Base-by-base conservation (phyloP, 2,888 invertebrate genomes). In the Phlogophora meticulosa region DNA sequence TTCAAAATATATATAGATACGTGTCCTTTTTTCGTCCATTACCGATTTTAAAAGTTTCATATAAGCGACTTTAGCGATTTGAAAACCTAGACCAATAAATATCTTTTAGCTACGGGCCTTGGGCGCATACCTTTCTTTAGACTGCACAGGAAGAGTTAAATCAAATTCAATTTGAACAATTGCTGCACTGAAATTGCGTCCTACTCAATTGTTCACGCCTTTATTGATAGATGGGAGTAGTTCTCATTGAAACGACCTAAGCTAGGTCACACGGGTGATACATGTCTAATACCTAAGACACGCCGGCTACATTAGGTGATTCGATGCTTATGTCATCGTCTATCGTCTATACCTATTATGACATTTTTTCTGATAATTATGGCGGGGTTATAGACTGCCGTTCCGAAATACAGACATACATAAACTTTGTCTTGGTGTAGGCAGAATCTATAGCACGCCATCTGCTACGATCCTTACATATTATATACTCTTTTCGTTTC, bases 201-300 rank as follows among this genome's bases (percentile, higher is more conserved):
- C 13, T 40, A 38, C 32, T 53, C 13, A 10, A 67, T 28, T 10
- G 9, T 7, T 36, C 28, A 22, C 22, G 28, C 40, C 22, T 51
- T 55, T 20, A 72, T 65, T 52, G 40, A 4, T 55, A 46, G 10
- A 49, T n/a, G n/a, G 42, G n/a, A 40, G 10, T 28, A 17, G 34
- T 15, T 63, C 20, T 36, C 32, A 68, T 71, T 76, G 43, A 60
- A 48, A 43, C 40, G 60, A 68, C 53, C 59, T 61, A 40, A 36
- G 22, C 10, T 52, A 28, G 42, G 43, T 45, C 56, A 65, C 13
- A 24, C 24, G 22, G 11, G 17, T 55, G 49, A 20, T 56, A 55
- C 60, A 11, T 48, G 32, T 63, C 51, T 52, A 17, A 48, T 45
- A n/a, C 22, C 46, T 62, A 28, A 52, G 4, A 32, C 32, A 57